Base-by-base conservation (phyloP, 92 coral and sea anemone species). In the Parazoanthus swiftii region DNA sequence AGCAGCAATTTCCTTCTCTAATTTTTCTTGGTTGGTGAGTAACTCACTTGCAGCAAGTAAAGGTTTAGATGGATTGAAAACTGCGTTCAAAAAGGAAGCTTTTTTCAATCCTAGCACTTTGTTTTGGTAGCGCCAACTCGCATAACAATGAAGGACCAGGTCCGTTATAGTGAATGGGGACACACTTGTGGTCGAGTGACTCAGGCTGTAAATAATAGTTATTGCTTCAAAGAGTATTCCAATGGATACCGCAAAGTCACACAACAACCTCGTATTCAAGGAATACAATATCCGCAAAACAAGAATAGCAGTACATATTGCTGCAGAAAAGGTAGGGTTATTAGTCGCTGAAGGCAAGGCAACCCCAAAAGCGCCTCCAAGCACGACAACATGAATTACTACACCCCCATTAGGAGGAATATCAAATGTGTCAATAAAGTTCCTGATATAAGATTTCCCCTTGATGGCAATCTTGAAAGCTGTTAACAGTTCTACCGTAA, bases 1-100 rank as follows among this genome's bases (percentile, higher is more conserved):
- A 8, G 48, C 79, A 38, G 90, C 56, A 21, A 92, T 89, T 48
- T 90, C 94, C 33, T 2, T 58, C 50, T 88, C 90, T 79, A 92
- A 58, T 58, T 85, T 76, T 43, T 71, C 38, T 11, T 50, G n/a
- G 11, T 92, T 88, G 10, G 79, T 35, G 23, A 66, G 89, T 25
- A 74, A 13, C 25, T 77, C 81, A 39, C 58, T 77, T 77, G 81
- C 81, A 18, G 25, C 81, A 20, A 43, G 66, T 13, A 79, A 15
- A 10, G 54, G 37, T 79, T n/a, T 46, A 9, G 66, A 68, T 23
- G 82, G 82, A 33, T 79, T 50, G 20, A 79, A 48, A 21, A 79
- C 35, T 21, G 82, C 67, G 8, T 46, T 23, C 20, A 50, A 0
- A 15, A 79, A 51, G 10, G 67, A 21, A 4, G 48, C 23, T 20